Evolutionary conservation across 2,113 vertebrate species (phyloP).

Genomic region (Gorsachius goisagi): DNA sequence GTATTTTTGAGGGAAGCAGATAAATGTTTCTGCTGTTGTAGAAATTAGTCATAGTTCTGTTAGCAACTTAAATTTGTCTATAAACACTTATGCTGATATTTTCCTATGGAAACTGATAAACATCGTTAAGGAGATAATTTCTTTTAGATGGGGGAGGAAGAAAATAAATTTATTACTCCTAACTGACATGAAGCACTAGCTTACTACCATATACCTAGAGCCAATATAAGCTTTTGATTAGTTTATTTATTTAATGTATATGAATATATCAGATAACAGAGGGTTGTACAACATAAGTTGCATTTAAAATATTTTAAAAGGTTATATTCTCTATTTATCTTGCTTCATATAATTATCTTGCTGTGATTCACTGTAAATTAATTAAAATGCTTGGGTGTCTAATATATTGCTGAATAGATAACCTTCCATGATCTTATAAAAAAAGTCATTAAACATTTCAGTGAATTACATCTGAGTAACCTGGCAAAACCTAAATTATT

Average conservation of each 20-base stretch:
- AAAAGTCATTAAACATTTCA: not conserved
- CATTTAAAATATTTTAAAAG: not conserved
- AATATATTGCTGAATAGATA: not conserved
- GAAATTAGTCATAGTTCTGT: not conserved
- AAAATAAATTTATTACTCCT: not conserved
- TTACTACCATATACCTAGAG: not conserved
- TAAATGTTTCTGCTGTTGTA: not conserved
- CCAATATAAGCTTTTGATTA: not conserved
- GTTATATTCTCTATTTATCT: not conserved
- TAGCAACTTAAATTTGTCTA: not conserved
- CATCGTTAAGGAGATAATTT: not conserved
- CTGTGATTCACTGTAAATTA: not conserved
- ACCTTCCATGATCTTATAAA: not conserved
- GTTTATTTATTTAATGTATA: not conserved
- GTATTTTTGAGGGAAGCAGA: not conserved
- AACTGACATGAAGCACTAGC: not conserved
- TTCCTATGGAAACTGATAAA: not conserved
- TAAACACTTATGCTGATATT: not conserved
- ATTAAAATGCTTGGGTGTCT: not conserved
- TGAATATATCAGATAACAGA: not conserved
- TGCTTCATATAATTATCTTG: not conserved
- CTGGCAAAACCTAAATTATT: conserved; percentile 18
- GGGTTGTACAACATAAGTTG: not conserved
- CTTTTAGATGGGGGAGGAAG: not conserved
- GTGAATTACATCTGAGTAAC: not conserved